These are phyloP conservation scores for Sminthurides bifidus DNA, from an alignment of 1,140 invertebrate genomes.

Conservation along the genomic window DNA sequence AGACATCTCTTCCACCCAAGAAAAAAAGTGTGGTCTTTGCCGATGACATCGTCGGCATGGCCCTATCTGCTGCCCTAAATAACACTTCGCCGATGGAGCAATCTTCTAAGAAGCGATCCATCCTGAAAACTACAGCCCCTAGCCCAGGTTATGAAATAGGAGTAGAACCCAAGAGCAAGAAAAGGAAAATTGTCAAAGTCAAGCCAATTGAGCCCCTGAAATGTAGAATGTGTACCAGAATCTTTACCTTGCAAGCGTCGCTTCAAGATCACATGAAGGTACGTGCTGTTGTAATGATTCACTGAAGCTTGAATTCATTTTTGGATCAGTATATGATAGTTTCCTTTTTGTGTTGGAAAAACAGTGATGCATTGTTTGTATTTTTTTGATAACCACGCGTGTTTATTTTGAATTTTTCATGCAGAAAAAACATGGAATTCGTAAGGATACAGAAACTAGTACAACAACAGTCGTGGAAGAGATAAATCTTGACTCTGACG, in stretches of 20 bases:
- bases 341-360: not conserved
- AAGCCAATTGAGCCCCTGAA: no score
- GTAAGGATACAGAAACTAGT: not conserved
- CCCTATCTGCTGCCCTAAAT: conserved; percentile 4
- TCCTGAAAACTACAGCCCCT: no score
- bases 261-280: conserved; percentile 6
- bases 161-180: no score
- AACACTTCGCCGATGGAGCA: no score
- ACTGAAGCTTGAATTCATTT: not conserved
- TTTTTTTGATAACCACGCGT: not conserved
- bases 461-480: not conserved
- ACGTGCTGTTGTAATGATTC: not conserved
- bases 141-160: no score
- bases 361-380: not conserved
- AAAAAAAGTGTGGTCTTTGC: no score
- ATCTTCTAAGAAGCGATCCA: no score
- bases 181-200: no score
- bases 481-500: conserved; percentile 5
- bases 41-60: not conserved
- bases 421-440: not conserved
- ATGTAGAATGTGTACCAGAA: not conserved
- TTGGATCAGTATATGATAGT: not conserved
- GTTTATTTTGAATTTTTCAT: no score
- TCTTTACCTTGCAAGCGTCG: not conserved
- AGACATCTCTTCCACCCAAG: not conserved